Percentiles rank a stretch among this genome's conserved stretches.
Conservation (phyloP, 1,140 invertebrate species). For the Bactericera cockerelli region DNA sequence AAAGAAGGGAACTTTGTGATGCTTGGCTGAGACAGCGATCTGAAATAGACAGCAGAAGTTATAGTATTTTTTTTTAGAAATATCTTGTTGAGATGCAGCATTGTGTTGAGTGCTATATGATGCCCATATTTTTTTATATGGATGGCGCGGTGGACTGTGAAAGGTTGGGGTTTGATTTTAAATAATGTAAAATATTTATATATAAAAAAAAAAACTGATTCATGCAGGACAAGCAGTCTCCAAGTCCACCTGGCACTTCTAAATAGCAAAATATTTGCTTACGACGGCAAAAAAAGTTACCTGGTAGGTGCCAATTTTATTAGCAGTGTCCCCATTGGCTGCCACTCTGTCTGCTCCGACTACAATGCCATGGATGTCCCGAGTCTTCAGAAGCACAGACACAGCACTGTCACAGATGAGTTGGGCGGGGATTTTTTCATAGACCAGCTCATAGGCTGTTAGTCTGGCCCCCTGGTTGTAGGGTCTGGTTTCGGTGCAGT, state of each 20-base stretch:
- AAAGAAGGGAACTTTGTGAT: conserved; percentile 89
- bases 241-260: too few relatives aligned
- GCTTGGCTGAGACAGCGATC: conserved; percentile 80
- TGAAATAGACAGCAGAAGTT: conserved; percentile 27
- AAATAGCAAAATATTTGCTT: too few relatives aligned
- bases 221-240: too few relatives aligned
- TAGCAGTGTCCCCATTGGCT: conserved; percentile 94
- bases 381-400: conserved; percentile 70
- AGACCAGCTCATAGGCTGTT: conserved; percentile 88
- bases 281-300: too few relatives aligned
- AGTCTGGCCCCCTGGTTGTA: conserved; percentile 94
- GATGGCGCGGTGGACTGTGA: not conserved
- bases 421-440: conserved; percentile 83
- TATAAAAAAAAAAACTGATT: too few relatives aligned
- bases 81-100: not conserved
- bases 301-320: conserved; percentile 98
- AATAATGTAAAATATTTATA: too few relatives aligned
- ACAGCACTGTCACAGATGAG: conserved; percentile 94
- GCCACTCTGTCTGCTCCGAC: conserved; percentile 85
- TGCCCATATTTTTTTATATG: not conserved
- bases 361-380: conserved; percentile 58
- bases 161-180: not conserved
- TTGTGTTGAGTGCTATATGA: not conserved
- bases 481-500: conserved; percentile 92
- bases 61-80: not conserved